Conservation (phyloP, 2,797 vertebrate species). For the Centropyge bicolor region DNA sequence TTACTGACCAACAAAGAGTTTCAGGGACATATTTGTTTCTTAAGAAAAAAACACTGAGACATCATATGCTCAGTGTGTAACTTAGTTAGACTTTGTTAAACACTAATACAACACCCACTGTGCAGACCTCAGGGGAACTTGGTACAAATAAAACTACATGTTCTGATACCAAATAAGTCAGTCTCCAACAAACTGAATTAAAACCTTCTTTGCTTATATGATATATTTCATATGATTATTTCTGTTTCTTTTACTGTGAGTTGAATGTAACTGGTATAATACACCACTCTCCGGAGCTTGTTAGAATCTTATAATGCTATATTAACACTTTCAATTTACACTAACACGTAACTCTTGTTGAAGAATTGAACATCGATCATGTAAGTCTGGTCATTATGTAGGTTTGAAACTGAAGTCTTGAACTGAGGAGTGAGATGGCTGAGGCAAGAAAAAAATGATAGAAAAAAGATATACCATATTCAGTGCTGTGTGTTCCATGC, state of each 20-base stretch:
- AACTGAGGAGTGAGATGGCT: not conserved
- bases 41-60: not conserved
- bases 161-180: conserved; percentile 8
- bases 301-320: not conserved
- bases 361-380: not conserved
- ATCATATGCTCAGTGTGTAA: conserved; percentile 3
- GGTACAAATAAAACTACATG: not conserved
- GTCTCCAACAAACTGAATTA: not conserved
- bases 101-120: conserved; percentile 12
- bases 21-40: conserved; percentile 10
- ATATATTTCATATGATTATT: not conserved
- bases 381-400: conserved; percentile 2
- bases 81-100: conserved; percentile 17
- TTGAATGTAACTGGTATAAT: not conserved
- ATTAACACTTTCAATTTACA: not conserved
- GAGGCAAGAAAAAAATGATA: not conserved
- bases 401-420: conserved; percentile 10
- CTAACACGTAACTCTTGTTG: not conserved
- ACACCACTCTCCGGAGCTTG: not conserved
- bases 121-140: not conserved
- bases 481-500: conserved; percentile 1
- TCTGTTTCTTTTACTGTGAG: conserved; percentile 12
- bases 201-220: not conserved
- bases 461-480: not conserved
- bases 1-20: conserved; percentile 16